phyloP scores from a whole-genome alignment of 2,888 invertebrate genomes.

The Kryphioiulus occultus region DNA sequence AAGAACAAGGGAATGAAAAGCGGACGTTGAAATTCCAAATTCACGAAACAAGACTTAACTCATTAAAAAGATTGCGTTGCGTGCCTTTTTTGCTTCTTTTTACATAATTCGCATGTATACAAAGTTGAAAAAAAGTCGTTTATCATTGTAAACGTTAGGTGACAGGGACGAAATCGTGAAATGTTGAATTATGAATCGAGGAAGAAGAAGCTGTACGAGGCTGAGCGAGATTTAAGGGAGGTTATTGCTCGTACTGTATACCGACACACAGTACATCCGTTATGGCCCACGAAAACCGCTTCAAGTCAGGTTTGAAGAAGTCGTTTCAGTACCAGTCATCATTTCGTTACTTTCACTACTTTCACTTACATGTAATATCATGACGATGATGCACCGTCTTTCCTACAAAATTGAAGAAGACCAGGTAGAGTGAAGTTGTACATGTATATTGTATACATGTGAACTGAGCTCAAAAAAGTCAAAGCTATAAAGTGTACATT shows the following conservation, averaged over 20 bases:
- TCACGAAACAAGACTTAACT: neutral
- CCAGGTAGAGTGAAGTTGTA: no score
- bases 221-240: neutral
- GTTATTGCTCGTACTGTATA: constrained; percentile 23
- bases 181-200: neutral
- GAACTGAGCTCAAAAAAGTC: no score
- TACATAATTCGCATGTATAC: neutral
- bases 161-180: neutral
- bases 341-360: no score
- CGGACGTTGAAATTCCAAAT: neutral
- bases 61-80: neutral
- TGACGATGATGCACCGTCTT: no score
- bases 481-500: no score
- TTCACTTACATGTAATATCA: no score
- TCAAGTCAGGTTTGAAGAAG: no score
- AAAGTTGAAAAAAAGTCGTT: neutral
- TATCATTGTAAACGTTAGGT: neutral
- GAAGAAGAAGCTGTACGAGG: neutral
- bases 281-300: no score
- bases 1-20: neutral
- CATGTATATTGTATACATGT: no score
- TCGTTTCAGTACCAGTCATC: no score
- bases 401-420: no score
- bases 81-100: neutral
- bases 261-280: no score